Base-by-base conservation (phyloP, 92 coral and sea anemone genomes). In the Pocillopora meandrina region DNA sequence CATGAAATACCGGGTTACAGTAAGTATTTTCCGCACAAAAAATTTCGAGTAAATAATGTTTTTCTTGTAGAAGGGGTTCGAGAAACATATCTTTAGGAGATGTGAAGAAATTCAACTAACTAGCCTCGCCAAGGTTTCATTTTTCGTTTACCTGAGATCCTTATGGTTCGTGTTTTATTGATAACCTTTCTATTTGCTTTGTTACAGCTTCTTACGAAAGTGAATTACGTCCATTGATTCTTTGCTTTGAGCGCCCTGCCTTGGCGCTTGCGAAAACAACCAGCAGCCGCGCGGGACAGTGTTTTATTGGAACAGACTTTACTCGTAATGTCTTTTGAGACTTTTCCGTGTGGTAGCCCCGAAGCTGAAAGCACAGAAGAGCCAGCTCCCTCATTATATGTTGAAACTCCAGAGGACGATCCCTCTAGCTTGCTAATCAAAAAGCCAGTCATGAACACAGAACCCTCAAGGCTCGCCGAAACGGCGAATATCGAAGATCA, bases 401-500 rank as follows among this genome's bases (percentile, higher is more conserved):
- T 95, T 35, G 96, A 90, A 57, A 92, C 91, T 65, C 75, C 87
- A 26, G 92, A 91, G 72, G 95, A 85, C 31, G 91, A 85, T 35
- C 82, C 83, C 71, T 67, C 83, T 49, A 81, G 87, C 68, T 91
- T 89, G 72, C 87, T 89, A 20, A 82, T 84, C 56, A 96, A 91
- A 84, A 89, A 93, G 87, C 82, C 92, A 47, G 67, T 42, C 52
- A 42, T 85, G 69, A 87, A 86, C 60, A 80, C 86, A 52, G 77
- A 76, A 75, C 98, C 94, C 42, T 89, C 96, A 34, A 86, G 97
- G 65, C 88, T 96, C 72, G 99, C 97, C 61, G 99, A 96, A 72
- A 96, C 97, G 55, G 99, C 94, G 12, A 92, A 95, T 78, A 94
- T 96, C 74, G 99, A 96, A 80, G 98, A 96, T 81, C 94, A 90